Conservation (phyloP, 2,113 vertebrate genomes). For the Neomonachus schauinslandi region DNA sequence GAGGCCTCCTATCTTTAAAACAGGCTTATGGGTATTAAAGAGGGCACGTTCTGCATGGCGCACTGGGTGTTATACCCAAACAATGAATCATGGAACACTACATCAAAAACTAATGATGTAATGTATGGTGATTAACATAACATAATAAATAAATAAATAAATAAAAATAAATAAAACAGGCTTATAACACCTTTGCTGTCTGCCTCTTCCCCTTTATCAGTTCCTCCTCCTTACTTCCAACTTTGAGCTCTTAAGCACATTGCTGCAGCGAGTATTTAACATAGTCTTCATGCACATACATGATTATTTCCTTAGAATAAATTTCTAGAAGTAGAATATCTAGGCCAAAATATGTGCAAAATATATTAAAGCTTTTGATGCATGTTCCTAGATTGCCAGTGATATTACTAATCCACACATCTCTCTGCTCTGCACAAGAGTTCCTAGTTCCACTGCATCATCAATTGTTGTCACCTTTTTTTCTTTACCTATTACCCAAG, state of each 20-base stretch:
- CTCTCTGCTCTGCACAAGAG: neutral
- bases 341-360: neutral
- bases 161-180: neutral
- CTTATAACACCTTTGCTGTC: neutral
- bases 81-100: too few relatives aligned
- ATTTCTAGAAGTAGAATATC: conserved; percentile 19
- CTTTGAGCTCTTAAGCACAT: neutral
- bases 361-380: neutral
- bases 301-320: neutral
- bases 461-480: neutral
- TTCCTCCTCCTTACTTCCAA: neutral
- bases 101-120: too few relatives aligned
- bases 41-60: too few relatives aligned
- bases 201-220: neutral
- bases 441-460: neutral
- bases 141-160: too few relatives aligned
- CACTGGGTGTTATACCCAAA: too few relatives aligned
- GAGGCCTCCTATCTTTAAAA: neutral
- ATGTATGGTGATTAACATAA: too few relatives aligned
- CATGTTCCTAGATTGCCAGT: neutral
- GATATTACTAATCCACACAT: neutral
- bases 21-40: neutral
- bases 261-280: neutral
- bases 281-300: neutral
- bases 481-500: neutral